Evolutionary conservation across 2,888 invertebrate genomes (phyloP), one percentile per base, ranked within the genome.

Genomic region (Meteorus colon): DNA sequence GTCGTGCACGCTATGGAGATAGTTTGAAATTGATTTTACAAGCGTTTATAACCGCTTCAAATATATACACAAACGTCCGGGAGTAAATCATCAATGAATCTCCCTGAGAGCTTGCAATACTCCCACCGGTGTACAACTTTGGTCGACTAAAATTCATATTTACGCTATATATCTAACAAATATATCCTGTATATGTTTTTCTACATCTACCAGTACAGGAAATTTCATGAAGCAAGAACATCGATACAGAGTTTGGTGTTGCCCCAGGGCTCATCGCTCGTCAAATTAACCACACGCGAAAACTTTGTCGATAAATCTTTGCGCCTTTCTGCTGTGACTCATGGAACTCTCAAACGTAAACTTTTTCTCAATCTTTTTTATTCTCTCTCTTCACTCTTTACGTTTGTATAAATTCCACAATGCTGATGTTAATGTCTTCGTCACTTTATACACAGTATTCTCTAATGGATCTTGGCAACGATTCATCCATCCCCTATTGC

Each of bases 291-390:
- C 77, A 76, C 77, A 55, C 55, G 55, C 80, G 74, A 74, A 72
- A 81, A 82, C 79, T 82, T 82, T 82, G 69, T 74, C 82, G 79
- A 83, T 82, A 81, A 83, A 81, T 82, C 82, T 77, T 55, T 24
- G 77, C 77, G 78, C 74, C 75, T 71, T 77, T 81, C 78, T 69
- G 74, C 73, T 77, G 68, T 72, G 72, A 71, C 76, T 67, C 59
- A 19, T 60, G 31, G 10, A 55, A 65, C 45, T 59, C 66, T 67
- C 63, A 48, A 63, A 55, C 68, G 62, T 51, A 74, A 80, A 77
- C 78, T 79, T 78, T 77, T 34, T 60, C 68, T 51, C 70, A 66
- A 66, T 76, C 65, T 74, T 77, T 75, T 74, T 66, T 69, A 69
- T 34, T 60, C 5, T 55, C n/a, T 4, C 16, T 5, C 4, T 5